Evolutionary conservation across 2,888 invertebrate genomes (phyloP), one percentile per base, ranked within the genome.

Genomic region (Drosophila stalkeri): DNA sequence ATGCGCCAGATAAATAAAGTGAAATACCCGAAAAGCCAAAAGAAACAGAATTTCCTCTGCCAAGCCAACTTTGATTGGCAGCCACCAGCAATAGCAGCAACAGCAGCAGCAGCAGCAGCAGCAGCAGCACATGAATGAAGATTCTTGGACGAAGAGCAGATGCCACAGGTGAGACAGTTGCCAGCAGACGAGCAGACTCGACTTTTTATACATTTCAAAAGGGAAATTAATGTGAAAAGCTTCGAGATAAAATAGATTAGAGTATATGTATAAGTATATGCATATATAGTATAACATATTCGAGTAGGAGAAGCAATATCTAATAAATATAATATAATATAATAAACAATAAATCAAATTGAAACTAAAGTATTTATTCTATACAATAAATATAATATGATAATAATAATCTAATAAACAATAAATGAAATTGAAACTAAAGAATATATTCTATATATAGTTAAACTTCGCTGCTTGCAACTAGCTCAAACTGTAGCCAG

Each of bases 1-100:
- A 86, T 88, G 86, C 64, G 73, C 72, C 70, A 74, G 73, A 82
- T 86, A 88, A 88, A 88, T 86, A 86, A 88, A 80, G 64, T 55
- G 62, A 75, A 72, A 82, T 72, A 63, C 47, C 54, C 62, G 37
- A 62, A 72, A 55, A 64, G 46, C 37, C 23, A 61, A 39, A 52
- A 39, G 43, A 37, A 46, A 37, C 37, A 59, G 59, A 52, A 55
- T 54, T 52, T 23, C 31, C 46, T 37, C 56, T 46, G 60, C 27
- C 41, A 23, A 18, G 39, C 57, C 18, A 72, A 55, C 31, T 66
- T 74, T 86, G 81, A 83, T 86, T 83, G 83, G 86, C 83, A 86
- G 86, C 72, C 47, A 41, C 3, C 39, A 41, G 27, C 27, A 27
- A 23, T 4, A 23, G 39, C 39, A 39, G 39, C 16, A 39, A n/a